Percentiles rank a stretch among this genome's conserved stretches.
phyloP scores from a whole-genome alignment of 2,113 vertebrate species.

The Gadus chalcogrammus region DNA sequence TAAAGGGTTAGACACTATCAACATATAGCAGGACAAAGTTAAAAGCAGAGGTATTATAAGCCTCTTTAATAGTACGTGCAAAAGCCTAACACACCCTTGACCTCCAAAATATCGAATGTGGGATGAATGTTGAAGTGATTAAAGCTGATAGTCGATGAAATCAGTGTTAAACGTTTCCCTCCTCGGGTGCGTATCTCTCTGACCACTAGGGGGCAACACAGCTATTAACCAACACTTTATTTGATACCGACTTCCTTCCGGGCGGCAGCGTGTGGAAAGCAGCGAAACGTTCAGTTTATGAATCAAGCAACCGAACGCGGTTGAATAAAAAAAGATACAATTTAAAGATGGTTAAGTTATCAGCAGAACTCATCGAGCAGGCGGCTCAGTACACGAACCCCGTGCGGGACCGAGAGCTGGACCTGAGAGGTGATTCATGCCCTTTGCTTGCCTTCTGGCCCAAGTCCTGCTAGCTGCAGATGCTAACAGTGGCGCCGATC shows the following conservation, averaged over 20 bases:
- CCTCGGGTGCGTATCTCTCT: neutral
- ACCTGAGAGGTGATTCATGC: slow-evolving; percentile 79
- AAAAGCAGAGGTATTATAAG: too few relatives aligned
- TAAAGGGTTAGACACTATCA: too few relatives aligned
- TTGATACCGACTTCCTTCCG: slow-evolving; percentile 18
- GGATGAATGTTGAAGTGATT: too few relatives aligned
- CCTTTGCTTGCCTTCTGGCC: neutral
- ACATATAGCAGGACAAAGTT: too few relatives aligned
- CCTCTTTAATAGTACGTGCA: too few relatives aligned
- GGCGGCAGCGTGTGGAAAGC: slow-evolving; percentile 15
- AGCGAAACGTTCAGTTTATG: too few relatives aligned
- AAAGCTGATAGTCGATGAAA: too few relatives aligned
- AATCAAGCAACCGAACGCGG: too few relatives aligned
- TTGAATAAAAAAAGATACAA: neutral
- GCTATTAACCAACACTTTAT: neutral
- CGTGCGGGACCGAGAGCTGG: slow-evolving; percentile 87
- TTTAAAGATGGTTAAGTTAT: slow-evolving; percentile 86
- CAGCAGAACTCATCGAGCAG: slow-evolving; percentile 92
- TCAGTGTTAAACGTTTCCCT: too few relatives aligned
- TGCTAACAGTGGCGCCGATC: neutral
- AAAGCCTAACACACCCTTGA: too few relatives aligned
- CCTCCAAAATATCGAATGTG: too few relatives aligned
- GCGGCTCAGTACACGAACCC: slow-evolving; percentile 94
- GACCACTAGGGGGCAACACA: neutral
- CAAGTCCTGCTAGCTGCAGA: neutral